phyloP scores from a whole-genome alignment of 2,888 invertebrate species.

The Pristionchus mayeri region DNA sequence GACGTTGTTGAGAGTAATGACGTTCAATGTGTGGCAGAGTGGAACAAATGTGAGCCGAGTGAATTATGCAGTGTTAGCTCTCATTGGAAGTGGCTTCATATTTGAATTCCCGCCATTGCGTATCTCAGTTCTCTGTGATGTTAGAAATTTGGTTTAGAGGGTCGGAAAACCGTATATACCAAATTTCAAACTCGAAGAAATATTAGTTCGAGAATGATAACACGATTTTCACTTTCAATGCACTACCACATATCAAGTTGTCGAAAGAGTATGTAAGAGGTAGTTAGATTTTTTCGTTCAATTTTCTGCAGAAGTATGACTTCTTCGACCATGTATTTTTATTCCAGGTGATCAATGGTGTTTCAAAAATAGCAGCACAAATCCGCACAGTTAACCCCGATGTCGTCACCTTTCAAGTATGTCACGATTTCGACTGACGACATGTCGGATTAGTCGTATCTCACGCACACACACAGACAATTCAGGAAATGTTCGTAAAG shows the following conservation, averaged over 20 bases:
- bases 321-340: not conserved
- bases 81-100: too few species aligned
- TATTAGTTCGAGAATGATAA: too few species aligned
- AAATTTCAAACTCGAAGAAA: too few species aligned
- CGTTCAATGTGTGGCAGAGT: slow-evolving; percentile 69
- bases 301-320: too few species aligned
- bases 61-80: not conserved
- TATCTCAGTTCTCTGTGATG: not conserved
- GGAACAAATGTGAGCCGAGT: not conserved
- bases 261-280: too few species aligned
- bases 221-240: too few species aligned
- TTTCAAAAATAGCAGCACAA: slow-evolving; percentile 67
- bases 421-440: not conserved
- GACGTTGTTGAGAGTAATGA: slow-evolving; percentile 68
- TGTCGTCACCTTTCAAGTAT: slow-evolving; percentile 65
- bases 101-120: not conserved
- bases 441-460: not conserved
- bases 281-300: too few species aligned
- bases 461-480: not conserved
- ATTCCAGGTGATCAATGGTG: slow-evolving; percentile 1
- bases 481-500: slow-evolving; percentile 51
- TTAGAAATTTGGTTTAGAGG: not conserved
- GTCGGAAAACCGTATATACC: too few species aligned
- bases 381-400: slow-evolving; percentile 67
- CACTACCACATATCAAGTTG: too few species aligned